phyloP scores from a whole-genome alignment of 2,888 invertebrate genomes.

The Diaphora mendica region DNA sequence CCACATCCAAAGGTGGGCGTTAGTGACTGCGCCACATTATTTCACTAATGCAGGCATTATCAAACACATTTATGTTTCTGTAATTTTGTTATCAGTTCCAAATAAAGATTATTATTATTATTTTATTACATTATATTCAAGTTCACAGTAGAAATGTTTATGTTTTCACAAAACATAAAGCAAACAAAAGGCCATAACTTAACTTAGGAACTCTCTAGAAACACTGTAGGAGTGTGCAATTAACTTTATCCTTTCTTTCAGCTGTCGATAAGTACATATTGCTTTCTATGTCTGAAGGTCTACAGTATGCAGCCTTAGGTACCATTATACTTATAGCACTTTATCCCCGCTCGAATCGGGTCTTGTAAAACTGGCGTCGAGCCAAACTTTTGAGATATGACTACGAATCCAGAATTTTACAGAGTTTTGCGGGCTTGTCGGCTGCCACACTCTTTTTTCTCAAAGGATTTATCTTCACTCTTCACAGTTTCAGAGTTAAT shows the following conservation, averaged over 20 bases:
- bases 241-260: background rate
- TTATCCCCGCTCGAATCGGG: constrained; percentile 10
- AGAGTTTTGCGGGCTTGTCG: constrained; percentile 46
- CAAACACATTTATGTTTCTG: too few relatives aligned
- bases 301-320: background rate
- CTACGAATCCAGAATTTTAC: constrained; percentile 47
- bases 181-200: too few relatives aligned
- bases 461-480: constrained; percentile 51
- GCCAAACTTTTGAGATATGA: constrained; percentile 57
- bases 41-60: too few relatives aligned
- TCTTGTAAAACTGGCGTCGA: constrained; percentile 42
- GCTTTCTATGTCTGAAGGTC: background rate
- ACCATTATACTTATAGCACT: constrained; percentile 2
- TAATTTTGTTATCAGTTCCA: too few relatives aligned
- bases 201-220: too few relatives aligned
- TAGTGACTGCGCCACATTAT: too few relatives aligned
- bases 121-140: too few relatives aligned
- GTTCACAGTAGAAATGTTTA: too few relatives aligned
- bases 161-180: background rate
- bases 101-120: too few relatives aligned
- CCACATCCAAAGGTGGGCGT: too few relatives aligned
- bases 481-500: constrained; percentile 35
- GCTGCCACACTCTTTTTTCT: constrained; percentile 33
- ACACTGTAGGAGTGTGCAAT: background rate
- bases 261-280: background rate